These are phyloP conservation scores for Kryphioiulus occultus DNA, from an alignment of 2,888 invertebrate genomes.

Conservation along the genomic window DNA sequence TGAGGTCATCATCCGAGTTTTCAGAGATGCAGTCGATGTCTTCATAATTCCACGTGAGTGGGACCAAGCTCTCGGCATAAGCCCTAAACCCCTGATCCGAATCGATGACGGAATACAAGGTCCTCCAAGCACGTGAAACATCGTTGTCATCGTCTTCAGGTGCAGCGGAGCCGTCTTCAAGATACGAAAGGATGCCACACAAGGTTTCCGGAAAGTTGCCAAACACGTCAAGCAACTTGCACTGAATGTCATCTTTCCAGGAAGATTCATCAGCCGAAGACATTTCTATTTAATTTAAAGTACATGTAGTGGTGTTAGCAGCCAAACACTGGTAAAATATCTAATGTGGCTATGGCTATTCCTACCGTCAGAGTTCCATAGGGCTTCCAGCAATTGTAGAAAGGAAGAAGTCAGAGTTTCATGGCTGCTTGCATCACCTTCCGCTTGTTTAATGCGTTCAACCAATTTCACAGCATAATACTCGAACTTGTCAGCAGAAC, in stretches of 20 bases:
- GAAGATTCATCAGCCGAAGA: neutral
- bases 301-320: neutral
- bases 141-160: neutral
- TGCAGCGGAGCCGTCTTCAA: neutral
- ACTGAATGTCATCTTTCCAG: neutral
- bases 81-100: neutral
- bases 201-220: neutral
- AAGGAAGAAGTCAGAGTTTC: neutral
- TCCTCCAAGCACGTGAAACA: neutral
- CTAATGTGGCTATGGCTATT: neutral
- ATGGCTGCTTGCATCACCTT: neutral
- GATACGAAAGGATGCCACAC: neutral
- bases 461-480: neutral
- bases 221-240: neutral
- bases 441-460: neutral
- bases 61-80: no score
- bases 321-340: neutral
- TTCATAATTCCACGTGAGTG: no score
- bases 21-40: no score
- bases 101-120: neutral
- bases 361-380: slow-evolving; percentile 3
- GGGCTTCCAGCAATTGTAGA: neutral
- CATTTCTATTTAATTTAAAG: neutral
- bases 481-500: neutral
- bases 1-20: no score